Base-by-base conservation (phyloP, 2,888 invertebrate species). In the Agrochola lota region DNA sequence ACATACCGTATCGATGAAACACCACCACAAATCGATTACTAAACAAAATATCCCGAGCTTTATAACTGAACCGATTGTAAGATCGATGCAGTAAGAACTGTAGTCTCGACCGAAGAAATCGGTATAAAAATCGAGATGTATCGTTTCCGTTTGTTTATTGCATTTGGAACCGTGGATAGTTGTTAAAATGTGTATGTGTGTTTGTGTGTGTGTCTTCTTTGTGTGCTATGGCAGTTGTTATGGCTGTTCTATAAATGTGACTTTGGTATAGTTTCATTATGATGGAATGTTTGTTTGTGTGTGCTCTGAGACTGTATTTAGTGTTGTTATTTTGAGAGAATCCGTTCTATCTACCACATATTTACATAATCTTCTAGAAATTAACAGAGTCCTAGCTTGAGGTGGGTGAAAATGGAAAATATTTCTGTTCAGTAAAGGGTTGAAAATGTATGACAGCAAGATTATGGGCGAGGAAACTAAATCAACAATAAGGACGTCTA, bases 81-180 rank as follows among this genome's bases (percentile, higher is more conserved):
- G 88, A 90, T 91, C 89, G 88, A 90, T 90, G 88, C 78, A 70
- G 73, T 80, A 62, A 71, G 77, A 78, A 92, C 91, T 91, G 91
- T 89, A 87, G 83, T 80, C 84, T 79, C 84, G 78, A 83, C 73
- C 85, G 81, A 88, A 85, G 89, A 89, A 85, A 90, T 90, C 87
- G 88, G 78, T 83, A 83, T 93, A 94, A 95, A 95, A 95, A 94
- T 91, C 93, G 91, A 91, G 88, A 93, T 92, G 90, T 91, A 92
- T 90, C 89, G 91, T 87, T 91, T 90, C 90, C 86, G 85, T 88
- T 84, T 94, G 93, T 95, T 95, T 95, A 92, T 95, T 95, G 89
- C 89, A 88, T 91, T 95, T 95, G 94, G 91, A 93, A 90, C 91
- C 87, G 88, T 84, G 84, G 87, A 86, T 81, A 84, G 89, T 85